Percentiles rank a stretch among this genome's conserved stretches.
phyloP scores from a whole-genome alignment of 1,140 invertebrate species.

The Danaus plexippus region DNA sequence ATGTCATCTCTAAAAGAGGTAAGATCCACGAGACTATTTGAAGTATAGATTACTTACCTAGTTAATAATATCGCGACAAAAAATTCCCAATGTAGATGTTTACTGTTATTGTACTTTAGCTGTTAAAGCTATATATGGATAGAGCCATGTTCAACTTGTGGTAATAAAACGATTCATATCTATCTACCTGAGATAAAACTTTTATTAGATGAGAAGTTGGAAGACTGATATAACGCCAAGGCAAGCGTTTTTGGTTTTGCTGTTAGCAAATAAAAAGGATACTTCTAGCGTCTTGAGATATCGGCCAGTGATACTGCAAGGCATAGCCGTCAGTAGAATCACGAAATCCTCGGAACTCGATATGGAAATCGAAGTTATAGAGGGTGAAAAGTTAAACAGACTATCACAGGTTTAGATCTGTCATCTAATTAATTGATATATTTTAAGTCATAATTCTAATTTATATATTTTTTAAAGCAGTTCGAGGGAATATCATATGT shows the following conservation, averaged over 20 bases:
- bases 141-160: too few species aligned
- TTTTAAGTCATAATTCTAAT: not conserved
- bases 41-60: too few species aligned
- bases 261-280: constrained; percentile 56
- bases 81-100: too few species aligned
- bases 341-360: constrained; percentile 49
- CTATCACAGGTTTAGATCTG: constrained; percentile 28
- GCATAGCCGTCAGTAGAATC: constrained; percentile 56
- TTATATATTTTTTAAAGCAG: constrained; percentile 30
- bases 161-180: too few species aligned
- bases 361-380: constrained; percentile 61
- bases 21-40: not conserved
- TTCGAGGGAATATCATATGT: constrained; percentile 45
- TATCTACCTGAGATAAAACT: not conserved
- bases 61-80: too few species aligned
- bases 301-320: constrained; percentile 46
- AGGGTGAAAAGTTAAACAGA: constrained; percentile 48
- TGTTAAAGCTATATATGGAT: too few species aligned
- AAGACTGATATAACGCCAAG: constrained; percentile 42
- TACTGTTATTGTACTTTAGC: too few species aligned
- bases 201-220: constrained; percentile 54
- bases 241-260: constrained; percentile 48
- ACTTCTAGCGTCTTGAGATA: constrained; percentile 45
- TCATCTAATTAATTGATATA: not conserved
- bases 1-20: constrained; percentile 15